Conservation (phyloP, 2,797 vertebrate genomes). For the Oryzias sinensis region DNA sequence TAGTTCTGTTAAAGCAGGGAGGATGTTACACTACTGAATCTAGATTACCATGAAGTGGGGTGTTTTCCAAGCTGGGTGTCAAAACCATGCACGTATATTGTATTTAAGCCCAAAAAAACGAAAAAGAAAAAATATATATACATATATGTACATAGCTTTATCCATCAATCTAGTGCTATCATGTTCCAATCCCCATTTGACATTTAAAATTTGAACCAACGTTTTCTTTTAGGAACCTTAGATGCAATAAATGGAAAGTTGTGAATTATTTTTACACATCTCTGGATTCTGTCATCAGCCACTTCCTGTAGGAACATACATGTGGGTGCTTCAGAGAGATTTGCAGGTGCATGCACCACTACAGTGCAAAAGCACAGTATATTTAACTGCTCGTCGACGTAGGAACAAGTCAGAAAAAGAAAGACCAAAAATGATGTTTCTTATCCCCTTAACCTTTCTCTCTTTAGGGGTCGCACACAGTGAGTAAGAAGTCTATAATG, state of each 20-base stretch:
- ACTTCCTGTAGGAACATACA: slow-evolving; percentile 59
- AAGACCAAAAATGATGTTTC: slow-evolving; percentile 44
- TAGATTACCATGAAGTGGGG: slow-evolving; percentile 6
- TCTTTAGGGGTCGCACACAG: slow-evolving; percentile 57
- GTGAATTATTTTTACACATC: slow-evolving; percentile 26
- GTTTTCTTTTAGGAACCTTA: slow-evolving; percentile 39
- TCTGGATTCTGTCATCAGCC: slow-evolving; percentile 35
- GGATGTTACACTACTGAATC: slow-evolving; percentile 27
- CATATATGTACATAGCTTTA: background rate
- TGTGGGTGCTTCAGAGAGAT: slow-evolving; percentile 14
- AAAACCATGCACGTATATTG: background rate
- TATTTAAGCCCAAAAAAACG: background rate
- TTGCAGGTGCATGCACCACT: slow-evolving; percentile 48
- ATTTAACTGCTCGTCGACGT: slow-evolving; percentile 18
- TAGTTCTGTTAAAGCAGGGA: slow-evolving; percentile 11
- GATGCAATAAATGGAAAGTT: slow-evolving; percentile 54
- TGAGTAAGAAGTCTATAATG: background rate
- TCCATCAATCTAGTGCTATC: background rate
- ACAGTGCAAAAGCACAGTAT: slow-evolving; percentile 8
- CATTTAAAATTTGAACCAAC: slow-evolving; percentile 13
- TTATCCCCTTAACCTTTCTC: slow-evolving; percentile 43
- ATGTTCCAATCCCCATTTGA: slow-evolving; percentile 2
- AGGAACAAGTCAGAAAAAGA: slow-evolving; percentile 8
- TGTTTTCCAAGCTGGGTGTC: slow-evolving; percentile 1
- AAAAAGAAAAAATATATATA: no score